Base-by-base conservation (phyloP, 2,113 vertebrate genomes). In the Paradoxurus hermaphroditus region DNA sequence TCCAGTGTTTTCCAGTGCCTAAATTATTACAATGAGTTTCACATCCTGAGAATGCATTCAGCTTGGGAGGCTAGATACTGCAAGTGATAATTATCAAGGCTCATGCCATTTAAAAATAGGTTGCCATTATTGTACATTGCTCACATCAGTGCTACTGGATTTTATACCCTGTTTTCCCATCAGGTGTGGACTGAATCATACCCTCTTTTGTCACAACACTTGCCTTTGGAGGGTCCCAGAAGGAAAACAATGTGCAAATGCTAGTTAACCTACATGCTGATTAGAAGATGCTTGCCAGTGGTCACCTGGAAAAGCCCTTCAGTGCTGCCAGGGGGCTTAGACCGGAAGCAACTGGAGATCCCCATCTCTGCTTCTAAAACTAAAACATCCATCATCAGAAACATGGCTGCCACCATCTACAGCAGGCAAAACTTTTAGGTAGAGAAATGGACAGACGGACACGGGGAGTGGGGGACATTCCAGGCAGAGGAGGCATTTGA, bases 161-260 rank as follows among this genome's bases (percentile, higher is more conserved):
- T 97, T 95, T 95, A 93, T 65, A 95, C 77, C 70, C 86, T 87
- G n/a, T 87, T 94, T 94, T 96, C 95, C 84, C 92, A 90, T 95
- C 49, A 44, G 68, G 49, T 90, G 89, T 93, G 62, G 49, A 89
- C 86, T 93, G 97, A 97, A 78, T 91, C 86, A 93, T 56, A 85
- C 18, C 19, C 94, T 96, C 25, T 95, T 68, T n/a, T 72, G 21
- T 94, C 96, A 95, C 59, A 77, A 65, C 15, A 79, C 67, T 94
- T 73, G 83, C 72, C 72, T 95, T 51, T 44, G 65, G 51, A 84
- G 62, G 49, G 67, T 84, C 49, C 82, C 14, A 3, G 72, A 93
- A 95, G 92, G 82, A 39, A 92, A 95, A 90, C 67, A 59, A 18
- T 41, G 21, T 75, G 25, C 53, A 78, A 79, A 49, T 62, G 39